These are phyloP conservation scores for Napeogenes inachia DNA, from an alignment of 2,888 invertebrate genomes.

Conservation along the genomic window DNA sequence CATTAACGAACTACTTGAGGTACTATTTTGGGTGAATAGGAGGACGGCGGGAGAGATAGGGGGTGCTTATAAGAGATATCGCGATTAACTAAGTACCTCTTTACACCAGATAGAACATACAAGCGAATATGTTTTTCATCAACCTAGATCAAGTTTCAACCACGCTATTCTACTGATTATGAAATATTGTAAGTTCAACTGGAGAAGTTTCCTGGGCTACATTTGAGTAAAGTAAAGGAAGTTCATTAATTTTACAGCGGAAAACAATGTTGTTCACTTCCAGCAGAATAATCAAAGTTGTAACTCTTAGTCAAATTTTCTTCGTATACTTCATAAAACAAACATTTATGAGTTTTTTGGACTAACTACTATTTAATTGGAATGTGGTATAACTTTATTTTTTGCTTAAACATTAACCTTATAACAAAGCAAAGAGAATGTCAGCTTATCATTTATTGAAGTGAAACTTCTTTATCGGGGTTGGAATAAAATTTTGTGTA, in stretches of 20 bases:
- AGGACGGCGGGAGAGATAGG: constrained; percentile 57
- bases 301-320: constrained; percentile 28
- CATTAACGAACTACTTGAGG: constrained; percentile 74
- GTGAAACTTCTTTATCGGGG: no score
- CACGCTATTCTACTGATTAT: constrained; percentile 16
- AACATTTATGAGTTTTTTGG: no score
- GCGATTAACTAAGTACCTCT: constrained; percentile 66
- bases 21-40: constrained; percentile 74
- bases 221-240: constrained; percentile 26
- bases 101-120: constrained; percentile 33
- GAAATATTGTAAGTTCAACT: constrained; percentile 22
- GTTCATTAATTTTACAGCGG: constrained; percentile 29
- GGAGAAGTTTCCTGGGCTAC: constrained; percentile 21
- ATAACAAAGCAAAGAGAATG: no score
- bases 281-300: constrained; percentile 29
- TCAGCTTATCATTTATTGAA: no score
- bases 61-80: constrained; percentile 71
- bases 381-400: no score
- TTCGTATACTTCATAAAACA: constrained; percentile 16
- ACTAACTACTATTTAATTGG: no score
- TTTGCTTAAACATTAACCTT: no score
- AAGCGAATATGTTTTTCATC: constrained; percentile 23
- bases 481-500: no score
- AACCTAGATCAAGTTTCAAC: constrained; percentile 9
- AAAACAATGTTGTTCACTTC: constrained; percentile 23